Base-by-base conservation (phyloP, 2,797 vertebrate species). In the Macropus fuliginosus region DNA sequence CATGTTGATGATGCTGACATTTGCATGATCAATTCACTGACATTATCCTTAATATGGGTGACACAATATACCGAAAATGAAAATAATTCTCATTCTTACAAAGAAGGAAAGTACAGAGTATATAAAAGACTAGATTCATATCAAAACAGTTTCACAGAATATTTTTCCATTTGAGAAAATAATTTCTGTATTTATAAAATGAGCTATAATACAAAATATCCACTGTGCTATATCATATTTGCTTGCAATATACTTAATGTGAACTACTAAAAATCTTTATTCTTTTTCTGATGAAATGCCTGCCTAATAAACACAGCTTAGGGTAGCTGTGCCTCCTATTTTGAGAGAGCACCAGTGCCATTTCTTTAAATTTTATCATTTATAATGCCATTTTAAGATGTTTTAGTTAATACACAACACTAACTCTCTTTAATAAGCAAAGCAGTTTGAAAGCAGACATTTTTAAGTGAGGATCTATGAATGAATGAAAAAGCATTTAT, bases 81-180 rank as follows among this genome's bases (percentile, higher is more conserved):
- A 96, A 96, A 92, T 57, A 92, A 94, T 62, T 97, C 96, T 94
- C 91, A 93, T 95, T 95, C 18, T 57, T 96, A 92, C 57, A 55
- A 89, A 96, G 55, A 94, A 95, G 89, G 96, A 96, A 96, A 96
- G 92, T 90, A 91, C 1, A 93, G 91, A 18, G 5, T 66, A 87
- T 46, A 96, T 74, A 95, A 95, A 95, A 95, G 66, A 90, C 13
- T 96, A 94, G 56, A 96, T 97, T 94, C 93, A 56, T 96, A 95
- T 93, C 52, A 89, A 93, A 96, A 94, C 50, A 93, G 74, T 95
- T 96, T 92, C 10, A 91, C 8, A 91, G 34, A 87, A 90, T 96
- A 31, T 46, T 91, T 16, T 91, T n/a, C 28, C 54, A 55, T 34
- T 55, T 91, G 55, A 55, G 31, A 91, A 91, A 55, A 55, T 55